A percentile compares a stretch with the other conserved stretches of the same genome.
Evolutionary conservation across 2,113 vertebrate species (phyloP).

Genomic region (Hippocampus zosterae): DNA sequence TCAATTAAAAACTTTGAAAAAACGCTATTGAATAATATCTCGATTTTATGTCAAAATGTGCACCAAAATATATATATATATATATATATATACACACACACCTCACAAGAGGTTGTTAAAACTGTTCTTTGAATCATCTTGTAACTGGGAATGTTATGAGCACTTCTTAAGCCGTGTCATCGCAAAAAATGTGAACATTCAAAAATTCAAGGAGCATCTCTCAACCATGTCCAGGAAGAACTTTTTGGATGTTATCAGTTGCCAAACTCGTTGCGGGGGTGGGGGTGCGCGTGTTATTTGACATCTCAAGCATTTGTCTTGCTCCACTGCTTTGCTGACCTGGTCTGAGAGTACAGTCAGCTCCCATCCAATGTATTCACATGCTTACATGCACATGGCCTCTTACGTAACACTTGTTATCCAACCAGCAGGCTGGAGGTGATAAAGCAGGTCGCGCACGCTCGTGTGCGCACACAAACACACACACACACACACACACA

Average conservation of each 20-base stretch:
- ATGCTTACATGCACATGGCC: conserved; percentile 10
- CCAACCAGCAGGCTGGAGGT: conserved; percentile 35
- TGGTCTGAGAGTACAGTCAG: conserved; percentile 18
- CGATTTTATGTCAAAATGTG: no score
- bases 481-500: neutral
- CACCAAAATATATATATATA: no score
- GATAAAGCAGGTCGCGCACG: conserved; percentile 49
- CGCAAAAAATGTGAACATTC: neutral
- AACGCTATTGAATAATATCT: neutral
- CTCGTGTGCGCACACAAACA: neutral
- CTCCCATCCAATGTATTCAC: conserved; percentile 5
- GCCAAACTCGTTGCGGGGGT: conserved; percentile 4
- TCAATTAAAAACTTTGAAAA: neutral
- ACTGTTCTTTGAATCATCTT: neutral
- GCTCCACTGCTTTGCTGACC: conserved; percentile 49
- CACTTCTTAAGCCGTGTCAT: neutral
- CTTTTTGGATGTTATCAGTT: neutral
- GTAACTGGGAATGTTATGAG: neutral
- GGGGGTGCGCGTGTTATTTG: neutral
- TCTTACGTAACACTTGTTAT: conserved; percentile 64
- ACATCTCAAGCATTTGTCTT: conserved; percentile 7
- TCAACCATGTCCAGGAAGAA: neutral
- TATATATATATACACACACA: no score
- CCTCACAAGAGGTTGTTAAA: neutral
- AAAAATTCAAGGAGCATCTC: neutral